Evolutionary conservation across 2,888 invertebrate species (phyloP).

Genomic region (Xiphydria camelus): DNA sequence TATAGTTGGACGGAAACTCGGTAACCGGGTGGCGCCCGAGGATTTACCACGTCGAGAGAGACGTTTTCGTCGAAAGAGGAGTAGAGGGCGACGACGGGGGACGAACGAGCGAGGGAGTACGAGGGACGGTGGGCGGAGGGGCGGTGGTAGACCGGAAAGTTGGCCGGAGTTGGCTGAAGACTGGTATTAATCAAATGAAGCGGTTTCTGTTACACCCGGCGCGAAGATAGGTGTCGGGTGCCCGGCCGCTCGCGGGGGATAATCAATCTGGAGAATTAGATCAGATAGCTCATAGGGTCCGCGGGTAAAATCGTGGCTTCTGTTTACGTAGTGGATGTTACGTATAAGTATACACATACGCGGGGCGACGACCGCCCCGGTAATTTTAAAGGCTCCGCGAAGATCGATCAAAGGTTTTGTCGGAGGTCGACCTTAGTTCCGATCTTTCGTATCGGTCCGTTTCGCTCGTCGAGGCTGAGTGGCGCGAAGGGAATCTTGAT

Average conservation of each 20-base stretch:
- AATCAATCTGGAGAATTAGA: slow-evolving; percentile 36
- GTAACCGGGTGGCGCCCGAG: slow-evolving; percentile 3
- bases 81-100: neutral
- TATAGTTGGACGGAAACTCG: neutral
- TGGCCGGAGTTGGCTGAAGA: slow-evolving; percentile 9
- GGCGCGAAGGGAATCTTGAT: too few relatives aligned
- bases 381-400: too few relatives aligned
- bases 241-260: slow-evolving; percentile 23
- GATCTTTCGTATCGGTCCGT: too few relatives aligned
- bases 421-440: too few relatives aligned
- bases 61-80: neutral
- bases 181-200: slow-evolving; percentile 33
- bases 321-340: too few relatives aligned
- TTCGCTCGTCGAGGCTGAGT: too few relatives aligned
- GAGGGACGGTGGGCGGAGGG: neutral
- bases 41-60: slow-evolving; percentile 8
- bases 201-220: slow-evolving; percentile 33
- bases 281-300: slow-evolving; percentile 31
- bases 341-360: too few relatives aligned
- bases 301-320: too few relatives aligned
- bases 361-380: too few relatives aligned
- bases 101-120: slow-evolving; percentile 1
- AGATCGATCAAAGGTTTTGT: too few relatives aligned
- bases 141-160: slow-evolving; percentile 8
- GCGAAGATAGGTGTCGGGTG: slow-evolving; percentile 27